Base-by-base conservation (phyloP, 2,797 vertebrate genomes). In the Scleropages formosus region DNA sequence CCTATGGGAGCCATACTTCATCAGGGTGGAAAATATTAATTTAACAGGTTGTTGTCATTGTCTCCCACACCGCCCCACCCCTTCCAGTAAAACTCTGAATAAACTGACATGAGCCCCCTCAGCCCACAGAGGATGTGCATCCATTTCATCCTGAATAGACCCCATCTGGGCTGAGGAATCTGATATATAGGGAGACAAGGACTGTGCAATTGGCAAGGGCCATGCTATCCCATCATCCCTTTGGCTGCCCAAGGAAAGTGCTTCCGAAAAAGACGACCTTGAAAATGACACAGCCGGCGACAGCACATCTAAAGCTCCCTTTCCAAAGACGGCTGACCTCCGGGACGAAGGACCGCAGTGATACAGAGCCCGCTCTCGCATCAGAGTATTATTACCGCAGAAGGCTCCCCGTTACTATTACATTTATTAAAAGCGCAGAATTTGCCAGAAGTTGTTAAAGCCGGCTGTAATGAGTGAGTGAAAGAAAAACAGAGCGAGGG, bases 141-240 rank as follows among this genome's bases (percentile, higher is more conserved):
- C 82, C 81, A 84, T 87, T 87, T 85, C 85, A 80, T 79, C 51
- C 82, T 80, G 78, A 83, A 80, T 81, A 81, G 82, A 80, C 87
- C 84, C 78, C 81, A 84, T 86, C 85, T 78, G 79, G 80, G 83
- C 81, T 84, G 84, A 83, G 83, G 87, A 78, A 73, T 82, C 85
- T 87, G 86, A 86, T 86, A 83, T 87, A 88, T 31, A 88, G 81
- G 86, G 78, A 79, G 77, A 61, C 46, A 80, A 27, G 63, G 62
- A 39, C 75, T 63, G 61, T 73, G 75, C 79, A 85, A 81, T 80
- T 81, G 79, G 73, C 77, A 79, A 75, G 27, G 80, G 72, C 81
- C 65, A 4, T 79, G 78, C 83, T 78, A 73, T 78, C 82, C 80
- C 80, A 78, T 82, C 80, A 80, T 82, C 85, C 78, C 68, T 81